Conservation (phyloP, 2,113 vertebrate species). For the Laterallus jamaicensis region DNA sequence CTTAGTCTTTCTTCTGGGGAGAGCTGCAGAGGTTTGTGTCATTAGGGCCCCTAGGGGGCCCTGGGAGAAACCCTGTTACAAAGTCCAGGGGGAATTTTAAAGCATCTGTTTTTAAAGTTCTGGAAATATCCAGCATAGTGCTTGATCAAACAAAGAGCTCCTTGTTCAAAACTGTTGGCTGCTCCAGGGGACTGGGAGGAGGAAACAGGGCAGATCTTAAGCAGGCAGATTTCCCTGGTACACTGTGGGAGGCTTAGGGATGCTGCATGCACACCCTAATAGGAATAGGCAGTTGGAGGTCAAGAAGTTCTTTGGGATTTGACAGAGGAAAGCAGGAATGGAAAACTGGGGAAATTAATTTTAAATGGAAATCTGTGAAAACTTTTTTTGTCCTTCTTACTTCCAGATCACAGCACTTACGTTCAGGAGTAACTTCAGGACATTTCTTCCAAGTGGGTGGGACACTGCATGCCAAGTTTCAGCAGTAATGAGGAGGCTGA, state of each 20-base stretch:
- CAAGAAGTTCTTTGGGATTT: neutral
- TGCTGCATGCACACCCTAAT: neutral
- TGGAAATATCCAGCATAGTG: neutral
- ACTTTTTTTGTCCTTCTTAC: neutral
- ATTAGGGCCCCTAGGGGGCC: neutral
- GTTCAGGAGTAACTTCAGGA: slow-evolving; percentile 15
- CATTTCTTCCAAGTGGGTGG: slow-evolving; percentile 15
- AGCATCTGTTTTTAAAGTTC: neutral
- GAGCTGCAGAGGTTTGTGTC: neutral
- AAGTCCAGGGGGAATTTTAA: neutral
- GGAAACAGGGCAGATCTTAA: neutral
- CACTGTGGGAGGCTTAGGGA: neutral
- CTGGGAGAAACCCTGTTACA: neutral
- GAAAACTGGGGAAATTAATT: neutral
- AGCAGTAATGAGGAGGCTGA: neutral
- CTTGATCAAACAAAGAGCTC: neutral
- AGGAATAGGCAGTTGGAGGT: neutral
- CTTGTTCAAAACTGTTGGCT: neutral
- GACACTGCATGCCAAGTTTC: neutral
- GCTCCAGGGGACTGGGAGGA: neutral
- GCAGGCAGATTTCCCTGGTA: neutral
- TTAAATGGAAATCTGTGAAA: neutral
- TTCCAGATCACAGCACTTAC: neutral
- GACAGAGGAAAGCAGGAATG: neutral
- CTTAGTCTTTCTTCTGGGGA: neutral